Evolutionary conservation across 2,888 invertebrate genomes (phyloP).

Genomic region (Meghimatium bilineatum): DNA sequence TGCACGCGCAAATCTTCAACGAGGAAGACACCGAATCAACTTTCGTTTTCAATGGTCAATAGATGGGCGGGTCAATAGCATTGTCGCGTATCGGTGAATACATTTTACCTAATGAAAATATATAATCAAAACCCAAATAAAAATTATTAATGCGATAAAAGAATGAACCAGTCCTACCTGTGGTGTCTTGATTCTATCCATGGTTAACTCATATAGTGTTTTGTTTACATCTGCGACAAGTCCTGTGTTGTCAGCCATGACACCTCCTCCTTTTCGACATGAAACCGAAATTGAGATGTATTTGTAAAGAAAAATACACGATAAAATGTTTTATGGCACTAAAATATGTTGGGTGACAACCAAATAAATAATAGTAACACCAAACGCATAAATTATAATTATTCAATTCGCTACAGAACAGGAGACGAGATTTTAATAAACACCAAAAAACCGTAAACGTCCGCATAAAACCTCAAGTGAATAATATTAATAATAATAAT

Average conservation of each 20-base stretch:
- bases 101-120: background rate
- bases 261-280: background rate
- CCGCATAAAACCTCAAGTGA: background rate
- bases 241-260: background rate
- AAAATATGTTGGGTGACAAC: background rate
- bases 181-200: slow-evolving; percentile 5
- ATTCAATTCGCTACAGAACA: background rate
- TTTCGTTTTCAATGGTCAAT: slow-evolving; percentile 1
- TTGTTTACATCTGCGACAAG: slow-evolving; percentile 1
- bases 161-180: background rate
- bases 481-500: too few species aligned
- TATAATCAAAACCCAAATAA: background rate
- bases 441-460: background rate
- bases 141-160: too few species aligned
- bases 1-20: background rate
- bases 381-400: background rate
- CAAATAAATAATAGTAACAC: background rate
- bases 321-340: background rate
- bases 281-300: background rate
- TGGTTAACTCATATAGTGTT: background rate
- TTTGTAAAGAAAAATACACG: background rate
- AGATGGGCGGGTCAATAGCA: background rate
- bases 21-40: background rate
- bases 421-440: background rate
- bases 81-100: background rate